Conservation (phyloP, 30 jellyfish, hydroid and myxozoan species). For the Calvadosia cruxmelitensis region DNA sequence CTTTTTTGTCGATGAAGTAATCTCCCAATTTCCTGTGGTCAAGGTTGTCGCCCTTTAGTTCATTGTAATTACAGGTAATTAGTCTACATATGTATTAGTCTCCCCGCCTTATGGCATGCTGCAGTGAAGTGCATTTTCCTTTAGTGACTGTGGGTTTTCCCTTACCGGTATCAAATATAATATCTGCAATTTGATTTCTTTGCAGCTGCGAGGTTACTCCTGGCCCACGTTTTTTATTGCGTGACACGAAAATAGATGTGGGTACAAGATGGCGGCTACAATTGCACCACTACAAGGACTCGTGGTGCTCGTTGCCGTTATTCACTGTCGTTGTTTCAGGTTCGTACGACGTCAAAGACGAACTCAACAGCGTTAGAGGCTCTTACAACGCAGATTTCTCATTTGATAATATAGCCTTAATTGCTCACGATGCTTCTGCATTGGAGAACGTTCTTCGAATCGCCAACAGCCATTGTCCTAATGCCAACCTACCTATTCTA, state of each 20-base stretch:
- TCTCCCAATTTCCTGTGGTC: too few relatives aligned
- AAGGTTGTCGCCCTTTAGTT: too few relatives aligned
- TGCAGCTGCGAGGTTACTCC: constrained; percentile 43
- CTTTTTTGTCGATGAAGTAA: too few relatives aligned
- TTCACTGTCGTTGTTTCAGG: constrained; percentile 46
- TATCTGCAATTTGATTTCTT: neutral
- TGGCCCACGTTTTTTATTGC: constrained; percentile 57
- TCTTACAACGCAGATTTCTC: neutral
- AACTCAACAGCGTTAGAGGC: neutral
- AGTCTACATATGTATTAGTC: too few relatives aligned
- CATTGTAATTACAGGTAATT: too few relatives aligned
- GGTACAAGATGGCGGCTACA: constrained; percentile 45
- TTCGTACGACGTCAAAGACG: constrained; percentile 9
- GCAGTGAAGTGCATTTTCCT: too few relatives aligned
- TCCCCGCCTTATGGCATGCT: too few relatives aligned
- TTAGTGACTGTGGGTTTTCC: too few relatives aligned
- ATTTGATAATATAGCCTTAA: neutral
- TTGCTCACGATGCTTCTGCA: neutral
- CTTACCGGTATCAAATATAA: too few relatives aligned
- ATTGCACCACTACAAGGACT: constrained; percentile 39
- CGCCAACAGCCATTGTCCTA: constrained; percentile 34
- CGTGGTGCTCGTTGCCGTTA: constrained; percentile 44
- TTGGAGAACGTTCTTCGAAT: neutral
- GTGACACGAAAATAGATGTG: constrained; percentile 24
- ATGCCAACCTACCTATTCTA: constrained; percentile 32